phyloP scores from a whole-genome alignment of 35 echinoderm and acorn worm species.

The Strongylocentrotus purpuratus region DNA sequence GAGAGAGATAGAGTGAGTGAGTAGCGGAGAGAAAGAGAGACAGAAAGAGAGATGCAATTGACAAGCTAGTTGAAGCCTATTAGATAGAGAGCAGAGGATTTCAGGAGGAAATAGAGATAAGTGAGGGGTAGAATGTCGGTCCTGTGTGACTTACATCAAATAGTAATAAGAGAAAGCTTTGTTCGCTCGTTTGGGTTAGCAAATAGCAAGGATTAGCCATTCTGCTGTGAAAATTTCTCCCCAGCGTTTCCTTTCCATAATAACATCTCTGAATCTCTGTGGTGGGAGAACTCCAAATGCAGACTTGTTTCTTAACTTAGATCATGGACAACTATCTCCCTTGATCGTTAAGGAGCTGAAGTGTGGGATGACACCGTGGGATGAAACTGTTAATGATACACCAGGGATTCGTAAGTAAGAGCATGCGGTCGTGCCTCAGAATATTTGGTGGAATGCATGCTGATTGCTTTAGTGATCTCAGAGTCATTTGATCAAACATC shows the following conservation, averaged over 20 bases:
- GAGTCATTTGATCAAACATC: neutral
- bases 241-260: neutral
- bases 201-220: neutral
- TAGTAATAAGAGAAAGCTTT: neutral
- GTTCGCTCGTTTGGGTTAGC: neutral
- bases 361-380: neutral
- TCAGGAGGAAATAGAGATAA: neutral
- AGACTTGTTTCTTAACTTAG: neutral
- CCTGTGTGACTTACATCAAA: neutral
- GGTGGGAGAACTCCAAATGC: neutral
- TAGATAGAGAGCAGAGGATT: neutral
- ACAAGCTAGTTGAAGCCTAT: neutral
- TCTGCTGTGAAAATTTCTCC: neutral
- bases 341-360: neutral
- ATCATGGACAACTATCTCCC: neutral
- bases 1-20: too few species aligned
- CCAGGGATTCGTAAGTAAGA: neutral
- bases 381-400: neutral
- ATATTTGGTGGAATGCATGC: neutral
- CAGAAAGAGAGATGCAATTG: neutral
- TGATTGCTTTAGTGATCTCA: neutral
- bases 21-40: neutral
- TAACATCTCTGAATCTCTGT: neutral
- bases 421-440: neutral
- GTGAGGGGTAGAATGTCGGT: neutral